A percentile compares a stretch with the other conserved stretches of the same genome.
These are phyloP conservation scores for Cardiocondyla obscurior DNA, from an alignment of 1,140 invertebrate species.

Conservation along the genomic window DNA sequence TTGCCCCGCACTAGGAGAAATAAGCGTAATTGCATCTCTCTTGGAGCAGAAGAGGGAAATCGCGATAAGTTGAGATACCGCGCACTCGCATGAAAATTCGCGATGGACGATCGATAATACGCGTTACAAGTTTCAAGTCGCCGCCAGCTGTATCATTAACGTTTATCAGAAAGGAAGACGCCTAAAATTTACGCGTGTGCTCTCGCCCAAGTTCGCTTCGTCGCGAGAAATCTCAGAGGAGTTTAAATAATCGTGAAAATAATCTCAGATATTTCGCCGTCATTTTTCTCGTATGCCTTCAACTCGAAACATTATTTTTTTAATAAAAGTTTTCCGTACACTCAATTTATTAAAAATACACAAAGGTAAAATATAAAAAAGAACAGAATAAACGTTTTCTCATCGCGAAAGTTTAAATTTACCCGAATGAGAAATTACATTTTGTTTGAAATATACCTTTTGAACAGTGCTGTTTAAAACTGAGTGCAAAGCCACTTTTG, in stretches of 20 bases:
- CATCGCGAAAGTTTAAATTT: not conserved
- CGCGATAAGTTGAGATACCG: conserved; percentile 6
- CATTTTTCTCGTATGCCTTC: conserved; percentile 6
- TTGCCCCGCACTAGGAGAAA: conserved; percentile 23
- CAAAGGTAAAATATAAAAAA: too few relatives aligned
- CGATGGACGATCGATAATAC: not conserved
- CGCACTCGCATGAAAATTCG: conserved; percentile 12
- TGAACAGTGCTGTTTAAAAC: conserved; percentile 4
- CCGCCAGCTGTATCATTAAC: conserved; percentile 7
- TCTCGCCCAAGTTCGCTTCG: not conserved
- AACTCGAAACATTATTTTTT: not conserved
- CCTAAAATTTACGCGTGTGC: not conserved
- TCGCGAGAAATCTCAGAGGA: conserved; percentile 10
- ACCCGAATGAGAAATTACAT: not conserved
- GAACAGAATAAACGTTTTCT: not conserved
- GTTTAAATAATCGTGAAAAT: conserved; percentile 1
- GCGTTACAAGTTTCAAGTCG: not conserved
- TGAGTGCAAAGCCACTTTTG: not conserved
- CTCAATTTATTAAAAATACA: not conserved
- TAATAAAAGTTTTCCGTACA: not conserved
- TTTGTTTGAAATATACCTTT: not conserved
- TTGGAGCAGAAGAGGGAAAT: conserved; percentile 1
- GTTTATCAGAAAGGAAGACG: not conserved
- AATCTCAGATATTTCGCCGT: not conserved
- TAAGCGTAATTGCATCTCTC: conserved; percentile 24